phyloP scores from a whole-genome alignment of 2,888 invertebrate genomes.

The Sphaerophoria taeniata region DNA sequence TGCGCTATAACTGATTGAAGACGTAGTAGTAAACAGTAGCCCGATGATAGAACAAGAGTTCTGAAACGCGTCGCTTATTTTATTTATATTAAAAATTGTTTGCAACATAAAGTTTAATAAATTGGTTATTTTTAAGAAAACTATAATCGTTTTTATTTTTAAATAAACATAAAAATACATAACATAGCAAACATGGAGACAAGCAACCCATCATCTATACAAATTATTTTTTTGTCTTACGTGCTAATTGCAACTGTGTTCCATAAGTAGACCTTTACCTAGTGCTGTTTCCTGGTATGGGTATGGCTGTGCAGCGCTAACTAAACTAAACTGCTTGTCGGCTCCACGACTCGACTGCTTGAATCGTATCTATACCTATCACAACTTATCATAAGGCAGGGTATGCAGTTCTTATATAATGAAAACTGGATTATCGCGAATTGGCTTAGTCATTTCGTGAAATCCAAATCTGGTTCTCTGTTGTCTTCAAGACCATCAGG shows the following conservation, averaged over 20 bases:
- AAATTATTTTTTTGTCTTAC: conserved; percentile 62
- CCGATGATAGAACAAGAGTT: no score
- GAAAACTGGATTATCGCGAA: conserved; percentile 68
- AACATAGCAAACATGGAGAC: conserved; percentile 48
- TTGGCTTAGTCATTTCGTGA: conserved; percentile 62
- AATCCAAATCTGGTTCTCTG: conserved; percentile 55
- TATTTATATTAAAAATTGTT: no score
- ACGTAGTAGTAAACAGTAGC: no score
- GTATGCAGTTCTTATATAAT: conserved; percentile 58
- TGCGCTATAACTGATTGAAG: no score
- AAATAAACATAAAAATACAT: conserved; percentile 26
- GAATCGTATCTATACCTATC: no score
- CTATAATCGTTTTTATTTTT: no score
- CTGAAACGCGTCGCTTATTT: no score
- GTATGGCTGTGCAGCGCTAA: not conserved
- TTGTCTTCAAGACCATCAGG: not conserved
- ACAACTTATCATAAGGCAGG: conserved; percentile 43
- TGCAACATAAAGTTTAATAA: no score
- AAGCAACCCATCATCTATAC: conserved; percentile 47
- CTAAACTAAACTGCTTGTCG: conserved; percentile 6
- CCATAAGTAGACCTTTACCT: not conserved
- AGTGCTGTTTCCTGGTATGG: conserved; percentile 2
- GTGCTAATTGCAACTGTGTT: conserved; percentile 14
- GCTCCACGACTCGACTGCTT: no score
- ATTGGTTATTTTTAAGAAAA: no score